Evolutionary conservation across 2,797 vertebrate genomes (phyloP).

Genomic region (Hylomyscus alleni): DNA sequence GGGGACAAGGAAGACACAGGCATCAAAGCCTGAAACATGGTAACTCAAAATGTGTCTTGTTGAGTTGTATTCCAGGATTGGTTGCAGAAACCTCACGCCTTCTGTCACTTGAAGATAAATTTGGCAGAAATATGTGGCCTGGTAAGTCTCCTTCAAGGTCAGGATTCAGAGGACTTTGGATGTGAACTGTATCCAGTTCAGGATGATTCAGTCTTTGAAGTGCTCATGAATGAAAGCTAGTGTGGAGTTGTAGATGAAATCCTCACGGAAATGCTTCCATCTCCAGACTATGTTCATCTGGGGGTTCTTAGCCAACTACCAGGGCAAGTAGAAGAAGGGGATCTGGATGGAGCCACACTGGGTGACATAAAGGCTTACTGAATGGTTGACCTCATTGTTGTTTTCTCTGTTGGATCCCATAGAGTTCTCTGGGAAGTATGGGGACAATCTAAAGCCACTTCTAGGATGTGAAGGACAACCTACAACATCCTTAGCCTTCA

Average conservation of each 20-base stretch:
- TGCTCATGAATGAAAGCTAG: fast-evolving
- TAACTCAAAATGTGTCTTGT: background rate
- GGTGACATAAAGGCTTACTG: fast-evolving
- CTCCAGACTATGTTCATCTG: background rate
- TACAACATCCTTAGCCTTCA: background rate
- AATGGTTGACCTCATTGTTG: fast-evolving
- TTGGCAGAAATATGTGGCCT: background rate
- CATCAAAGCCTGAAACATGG: background rate
- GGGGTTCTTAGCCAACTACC: background rate
- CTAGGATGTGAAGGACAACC: background rate
- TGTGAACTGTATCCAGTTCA: fast-evolving
- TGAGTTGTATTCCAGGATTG: fast-evolving
- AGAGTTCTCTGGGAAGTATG: background rate
- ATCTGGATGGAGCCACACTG: background rate
- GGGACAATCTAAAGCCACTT: background rate
- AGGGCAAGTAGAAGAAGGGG: background rate
- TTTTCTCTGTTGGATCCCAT: fast-evolving
- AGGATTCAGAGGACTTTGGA: background rate
- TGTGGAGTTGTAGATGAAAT: background rate
- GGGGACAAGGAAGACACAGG: fast-evolving
- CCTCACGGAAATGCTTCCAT: background rate
- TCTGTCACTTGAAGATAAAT: fast-evolving
- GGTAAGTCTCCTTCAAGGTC: background rate
- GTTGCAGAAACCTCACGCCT: fast-evolving
- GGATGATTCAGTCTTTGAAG: background rate